Evolutionary conservation across 1,140 invertebrate genomes (phyloP), one percentile per base, ranked within the genome.

Genomic region (Pseudobourletiella spinata): DNA sequence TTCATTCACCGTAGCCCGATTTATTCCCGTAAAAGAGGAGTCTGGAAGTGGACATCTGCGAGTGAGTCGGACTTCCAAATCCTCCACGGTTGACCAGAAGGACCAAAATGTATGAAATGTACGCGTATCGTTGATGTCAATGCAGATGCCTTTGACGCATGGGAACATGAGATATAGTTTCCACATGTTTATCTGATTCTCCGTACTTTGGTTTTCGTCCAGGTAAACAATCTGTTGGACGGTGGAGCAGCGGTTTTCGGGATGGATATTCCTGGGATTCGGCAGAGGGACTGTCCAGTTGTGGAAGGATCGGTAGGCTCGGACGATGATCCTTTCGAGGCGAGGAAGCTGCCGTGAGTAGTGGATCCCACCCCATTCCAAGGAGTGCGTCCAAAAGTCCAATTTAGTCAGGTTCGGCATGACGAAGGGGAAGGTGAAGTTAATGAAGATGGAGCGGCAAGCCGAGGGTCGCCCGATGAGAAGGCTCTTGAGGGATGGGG

Each of bases 331-430:
- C 11, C 4, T 55, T 18, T 39, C 11, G 4, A 55, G 22, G 20
- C 16, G 32, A 8, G 52, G 52, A 32, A 55, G 20, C 39, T 55
- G 52, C 22, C 52, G 30, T 32, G 29, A 55, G 26, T 55, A 55
- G 11, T 32, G 29, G 6, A 55, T 55, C 6, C 29, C 29, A n/a
- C 52, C 29, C 52, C 52, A 55, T 32, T 55, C 52, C n/a, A 55
- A 6, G 3, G 52, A 55, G 22, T 55, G 52, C 18, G 52, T 55
- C 52, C 52, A 55, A 39, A 55, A 55, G 32, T 55, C 52, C 52
- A 55, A 22, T 18, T 6, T 39, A 8, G 8, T 6, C n/a, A 55
- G 18, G 39, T 32, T 32, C 26, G 52, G 52, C 52, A 55, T 55
- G 18, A 55, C 8, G 25, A 55, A 55, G 18, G 52, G 52, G 18